Evolutionary conservation across 1,140 invertebrate species (phyloP), one percentile per base, ranked within the genome.

Genomic region (Ptiloglossa arizonensis): DNA sequence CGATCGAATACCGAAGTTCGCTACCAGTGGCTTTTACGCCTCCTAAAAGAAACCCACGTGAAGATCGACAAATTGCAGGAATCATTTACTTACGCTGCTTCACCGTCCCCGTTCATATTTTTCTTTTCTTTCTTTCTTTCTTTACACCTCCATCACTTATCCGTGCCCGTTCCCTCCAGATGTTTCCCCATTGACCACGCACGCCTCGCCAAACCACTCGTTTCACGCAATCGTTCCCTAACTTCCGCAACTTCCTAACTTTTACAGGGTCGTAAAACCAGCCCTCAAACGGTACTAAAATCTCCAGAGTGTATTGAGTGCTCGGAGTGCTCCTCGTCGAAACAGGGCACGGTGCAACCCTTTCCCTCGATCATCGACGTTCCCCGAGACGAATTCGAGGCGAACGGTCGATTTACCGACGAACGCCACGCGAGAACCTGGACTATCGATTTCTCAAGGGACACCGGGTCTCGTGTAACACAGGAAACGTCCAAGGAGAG

Each of bases 251-350:
- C 19, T 66, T 56, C 22, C 62, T 13, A 74, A 74, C 44, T 57
- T 74, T 74, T 74, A 67, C 27, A 32, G 29, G 2, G 15, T 5
- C 38, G 38, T 67, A 56, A 67, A 46, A 67, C 38, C n/a, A 74
- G 15, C 50, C 38, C 50, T 13, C 35, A 15, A 50, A 19, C 66
- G 22, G n/a, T 15, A 46, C 35, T 38, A 41, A 60, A 50, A 60
- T 71, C 29, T 50, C 38, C 19, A 24, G 41, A 41, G 41, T 32
- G 24, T 46, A 11, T 15, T 15, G 32, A n/a, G 29, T 4, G 13
- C 4, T 11, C 22, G 5, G 22, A 46, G 50, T 15, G 9, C 4
- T 3, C 1, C 19, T n/a, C 17, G 44, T n/a, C 15, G 48, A 64
- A 52, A 54, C 71, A 52, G 11, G 24, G 17, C 24, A 15, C 22